Conservation (phyloP, 2,797 vertebrate genomes). For the Saxicola maurus region DNA sequence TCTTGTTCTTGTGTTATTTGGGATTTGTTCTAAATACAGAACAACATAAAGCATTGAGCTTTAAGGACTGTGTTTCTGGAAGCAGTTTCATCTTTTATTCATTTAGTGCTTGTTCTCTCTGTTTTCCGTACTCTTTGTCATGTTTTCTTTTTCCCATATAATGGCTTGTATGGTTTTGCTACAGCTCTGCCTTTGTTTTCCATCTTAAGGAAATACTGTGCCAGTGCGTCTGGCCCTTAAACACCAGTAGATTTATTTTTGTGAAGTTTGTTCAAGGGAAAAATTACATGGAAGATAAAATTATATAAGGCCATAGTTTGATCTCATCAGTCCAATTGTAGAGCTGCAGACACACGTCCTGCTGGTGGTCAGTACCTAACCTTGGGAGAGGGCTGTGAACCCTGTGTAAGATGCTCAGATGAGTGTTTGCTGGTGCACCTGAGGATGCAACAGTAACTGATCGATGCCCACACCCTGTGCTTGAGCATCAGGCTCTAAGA, state of each 20-base stretch:
- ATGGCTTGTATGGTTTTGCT: background rate
- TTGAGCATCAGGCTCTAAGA: background rate
- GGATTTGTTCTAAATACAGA: background rate
- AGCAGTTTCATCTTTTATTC: background rate
- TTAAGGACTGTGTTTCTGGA: background rate
- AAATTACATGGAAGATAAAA: background rate
- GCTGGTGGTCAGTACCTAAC: background rate
- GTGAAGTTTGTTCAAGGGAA: background rate
- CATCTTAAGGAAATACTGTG: background rate
- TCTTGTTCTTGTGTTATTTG: background rate
- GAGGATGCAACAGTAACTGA: background rate
- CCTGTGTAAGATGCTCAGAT: background rate
- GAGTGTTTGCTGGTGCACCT: background rate
- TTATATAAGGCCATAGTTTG: background rate
- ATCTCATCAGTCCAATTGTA: background rate
- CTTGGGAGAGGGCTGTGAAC: background rate
- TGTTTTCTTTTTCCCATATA: background rate
- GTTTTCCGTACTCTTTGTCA: background rate
- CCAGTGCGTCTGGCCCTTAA: background rate
- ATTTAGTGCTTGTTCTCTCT: background rate
- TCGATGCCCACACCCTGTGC: background rate
- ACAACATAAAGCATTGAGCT: background rate
- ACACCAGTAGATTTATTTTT: background rate
- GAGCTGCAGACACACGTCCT: background rate
- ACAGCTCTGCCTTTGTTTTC: background rate